Evolutionary conservation across 2,888 invertebrate genomes (phyloP).

Genomic region (Epinotia nisella): DNA sequence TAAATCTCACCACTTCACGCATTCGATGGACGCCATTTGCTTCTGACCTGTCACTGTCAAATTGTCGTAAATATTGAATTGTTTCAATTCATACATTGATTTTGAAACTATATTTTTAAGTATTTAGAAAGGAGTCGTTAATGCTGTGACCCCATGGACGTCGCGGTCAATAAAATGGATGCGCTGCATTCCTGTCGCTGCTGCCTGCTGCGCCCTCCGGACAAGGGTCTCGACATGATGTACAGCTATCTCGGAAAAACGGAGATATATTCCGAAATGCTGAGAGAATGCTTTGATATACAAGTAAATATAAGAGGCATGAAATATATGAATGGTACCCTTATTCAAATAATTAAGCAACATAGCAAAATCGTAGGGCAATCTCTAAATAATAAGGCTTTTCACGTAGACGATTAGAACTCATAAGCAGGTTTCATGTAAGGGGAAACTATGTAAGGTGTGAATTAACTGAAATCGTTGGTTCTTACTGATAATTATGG

Average conservation of each 20-base stretch:
- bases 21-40: background rate
- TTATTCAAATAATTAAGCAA: background rate
- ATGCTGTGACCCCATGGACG: background rate
- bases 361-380: background rate
- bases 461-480: too few relatives aligned
- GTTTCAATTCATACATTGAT: background rate
- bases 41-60: background rate
- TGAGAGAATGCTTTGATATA: conserved; percentile 77
- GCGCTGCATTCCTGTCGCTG: conserved; percentile 62
- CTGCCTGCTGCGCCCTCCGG: conserved; percentile 69
- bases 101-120: background rate
- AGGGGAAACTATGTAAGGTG: too few relatives aligned
- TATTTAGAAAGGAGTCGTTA: background rate
- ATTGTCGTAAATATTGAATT: background rate
- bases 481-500: too few relatives aligned
- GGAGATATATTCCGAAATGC: conserved; percentile 73
- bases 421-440: too few relatives aligned
- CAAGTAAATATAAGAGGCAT: conserved; percentile 61
- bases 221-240: conserved; percentile 64
- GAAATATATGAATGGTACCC: background rate
- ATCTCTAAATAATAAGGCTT: background rate
- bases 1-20: too few relatives aligned
- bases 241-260: conserved; percentile 64
- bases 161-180: conserved; percentile 56
- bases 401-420: background rate